Conservation (phyloP, 2,797 vertebrate genomes). For the Lithobates sylvaticus region DNA sequence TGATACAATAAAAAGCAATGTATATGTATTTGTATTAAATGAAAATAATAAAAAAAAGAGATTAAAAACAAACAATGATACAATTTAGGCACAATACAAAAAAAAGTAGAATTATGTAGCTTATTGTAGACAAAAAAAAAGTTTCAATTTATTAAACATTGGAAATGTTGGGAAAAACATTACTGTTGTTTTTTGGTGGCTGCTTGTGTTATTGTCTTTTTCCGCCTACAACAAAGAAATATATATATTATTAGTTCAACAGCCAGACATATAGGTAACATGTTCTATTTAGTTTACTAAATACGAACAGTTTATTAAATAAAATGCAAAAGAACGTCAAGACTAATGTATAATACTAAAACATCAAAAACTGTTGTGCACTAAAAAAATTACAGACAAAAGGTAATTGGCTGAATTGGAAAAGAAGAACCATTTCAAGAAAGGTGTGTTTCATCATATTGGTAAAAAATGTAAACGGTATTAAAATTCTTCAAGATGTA, state of each 20-base stretch:
- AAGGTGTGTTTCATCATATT: no score
- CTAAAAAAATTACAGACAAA: no score
- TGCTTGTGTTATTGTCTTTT: neutral
- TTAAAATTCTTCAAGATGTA: no score
- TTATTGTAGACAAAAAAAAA: constrained; percentile 5
- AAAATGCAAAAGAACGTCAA: no score
- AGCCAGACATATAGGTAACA: neutral
- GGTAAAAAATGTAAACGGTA: no score
- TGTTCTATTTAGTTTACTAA: neutral
- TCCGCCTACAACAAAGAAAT: constrained; percentile 21
- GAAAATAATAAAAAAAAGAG: no score
- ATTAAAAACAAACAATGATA: neutral
- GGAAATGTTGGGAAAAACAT: neutral
- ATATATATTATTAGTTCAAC: neutral
- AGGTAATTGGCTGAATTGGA: no score
- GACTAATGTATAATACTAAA: no score
- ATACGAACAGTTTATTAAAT: no score
- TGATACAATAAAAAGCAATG: constrained; percentile 11
- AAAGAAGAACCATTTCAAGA: no score
- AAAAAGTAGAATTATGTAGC: neutral
- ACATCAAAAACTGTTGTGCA: no score
- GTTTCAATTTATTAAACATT: neutral
- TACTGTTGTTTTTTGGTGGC: neutral
- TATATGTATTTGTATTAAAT: no score
- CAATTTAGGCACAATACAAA: constrained; percentile 22